Percentiles rank a stretch among this genome's conserved stretches.
phyloP scores from a whole-genome alignment of 1,140 invertebrate species.

The Chelonus insularis region DNA sequence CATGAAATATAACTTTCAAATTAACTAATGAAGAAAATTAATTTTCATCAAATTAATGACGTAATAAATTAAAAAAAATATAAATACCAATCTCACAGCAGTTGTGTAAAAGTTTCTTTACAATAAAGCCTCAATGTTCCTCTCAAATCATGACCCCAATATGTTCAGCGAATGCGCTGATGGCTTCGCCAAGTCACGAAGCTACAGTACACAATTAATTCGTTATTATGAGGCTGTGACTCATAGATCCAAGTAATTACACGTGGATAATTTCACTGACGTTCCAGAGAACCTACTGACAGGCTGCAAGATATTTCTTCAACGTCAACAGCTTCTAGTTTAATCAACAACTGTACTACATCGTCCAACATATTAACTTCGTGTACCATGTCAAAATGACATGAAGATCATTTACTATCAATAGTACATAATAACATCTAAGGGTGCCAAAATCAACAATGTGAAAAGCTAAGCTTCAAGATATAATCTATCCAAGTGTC shows the following conservation, averaged over 20 bases:
- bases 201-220: conserved; percentile 10
- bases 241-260: conserved; percentile 7
- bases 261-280: conserved; percentile 13
- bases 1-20: too few relatives aligned
- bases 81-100: neutral
- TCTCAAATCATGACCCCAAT: conserved; percentile 17
- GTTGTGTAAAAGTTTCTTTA: neutral
- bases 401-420: neutral
- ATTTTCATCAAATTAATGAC: too few relatives aligned
- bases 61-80: neutral
- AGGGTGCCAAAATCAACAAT: conserved; percentile 8
- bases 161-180: conserved; percentile 1
- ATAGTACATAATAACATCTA: conserved; percentile 5
- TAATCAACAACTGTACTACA: neutral
- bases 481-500: too few relatives aligned
- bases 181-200: conserved; percentile 16
- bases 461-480: neutral
- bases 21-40: too few relatives aligned
- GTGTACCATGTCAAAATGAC: neutral
- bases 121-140: neutral
- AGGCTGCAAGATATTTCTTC: neutral
- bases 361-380: too few relatives aligned
- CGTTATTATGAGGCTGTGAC: conserved; percentile 3
- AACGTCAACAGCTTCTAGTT: neutral
- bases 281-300: neutral